phyloP scores from a whole-genome alignment of 2,888 invertebrate genomes.

The Acronicta alni region DNA sequence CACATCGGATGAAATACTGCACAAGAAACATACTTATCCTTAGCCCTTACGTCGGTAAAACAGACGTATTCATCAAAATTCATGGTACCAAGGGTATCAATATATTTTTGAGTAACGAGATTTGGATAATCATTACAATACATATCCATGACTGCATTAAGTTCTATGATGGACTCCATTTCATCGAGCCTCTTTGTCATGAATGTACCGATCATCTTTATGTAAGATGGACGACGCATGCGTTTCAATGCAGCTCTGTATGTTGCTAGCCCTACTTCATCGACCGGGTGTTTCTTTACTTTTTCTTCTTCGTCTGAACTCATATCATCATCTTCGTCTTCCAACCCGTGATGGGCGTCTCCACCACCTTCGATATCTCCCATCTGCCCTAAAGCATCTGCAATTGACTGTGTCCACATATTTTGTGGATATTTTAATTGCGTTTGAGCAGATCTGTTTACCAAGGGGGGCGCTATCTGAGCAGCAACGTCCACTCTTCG shows the following conservation, averaged over 20 bases:
- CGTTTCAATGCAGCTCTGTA: constrained; percentile 73
- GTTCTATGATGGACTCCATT: constrained; percentile 77
- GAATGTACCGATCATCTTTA: constrained; percentile 75
- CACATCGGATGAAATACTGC: constrained; percentile 92
- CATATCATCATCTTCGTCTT: constrained; percentile 59
- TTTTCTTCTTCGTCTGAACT: constrained; percentile 60
- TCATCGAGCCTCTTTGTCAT: constrained; percentile 65
- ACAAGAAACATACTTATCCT: constrained; percentile 91
- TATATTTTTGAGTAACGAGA: constrained; percentile 75
- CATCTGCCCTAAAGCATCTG: constrained; percentile 72
- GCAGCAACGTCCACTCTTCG: constrained; percentile 88
- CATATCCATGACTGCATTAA: constrained; percentile 89
- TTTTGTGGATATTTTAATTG: constrained; percentile 91
- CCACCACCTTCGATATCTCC: constrained; percentile 72
- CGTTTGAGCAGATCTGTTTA: constrained; percentile 90
- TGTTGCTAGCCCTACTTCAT: constrained; percentile 73
- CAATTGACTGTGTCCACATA: constrained; percentile 91
- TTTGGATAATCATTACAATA: constrained; percentile 90
- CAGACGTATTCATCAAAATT: constrained; percentile 89
- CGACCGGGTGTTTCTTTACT: constrained; percentile 57
- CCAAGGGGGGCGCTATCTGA: constrained; percentile 88
- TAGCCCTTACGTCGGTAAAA: constrained; percentile 91
- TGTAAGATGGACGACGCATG: constrained; percentile 79
- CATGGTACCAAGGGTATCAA: constrained; percentile 76
- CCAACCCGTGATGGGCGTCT: constrained; percentile 59